Percentiles rank a stretch among this genome's conserved stretches.
These are phyloP conservation scores for Toxostoma redivivum DNA, from an alignment of 2,113 vertebrate genomes.

Conservation along the genomic window DNA sequence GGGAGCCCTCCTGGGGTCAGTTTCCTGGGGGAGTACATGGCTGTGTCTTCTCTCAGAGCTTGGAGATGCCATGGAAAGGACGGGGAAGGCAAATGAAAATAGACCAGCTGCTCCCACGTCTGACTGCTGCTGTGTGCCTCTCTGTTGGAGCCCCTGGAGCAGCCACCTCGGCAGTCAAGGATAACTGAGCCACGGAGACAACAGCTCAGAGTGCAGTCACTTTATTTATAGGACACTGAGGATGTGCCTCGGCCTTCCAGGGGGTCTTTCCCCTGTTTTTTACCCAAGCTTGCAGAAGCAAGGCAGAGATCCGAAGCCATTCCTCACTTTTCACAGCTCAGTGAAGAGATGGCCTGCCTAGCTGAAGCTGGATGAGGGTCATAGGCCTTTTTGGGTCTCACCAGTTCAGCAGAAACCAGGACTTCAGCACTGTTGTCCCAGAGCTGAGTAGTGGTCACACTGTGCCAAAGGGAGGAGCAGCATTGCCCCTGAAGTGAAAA, in stretches of 20 bases:
- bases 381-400: not conserved
- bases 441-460: not conserved
- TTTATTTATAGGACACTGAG: not conserved
- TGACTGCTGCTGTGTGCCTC: not conserved
- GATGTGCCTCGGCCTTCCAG: not conserved
- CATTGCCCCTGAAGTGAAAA: not conserved
- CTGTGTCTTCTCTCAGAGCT: not conserved
- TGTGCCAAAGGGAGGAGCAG: not conserved
- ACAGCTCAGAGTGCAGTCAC: rapidly evolving
- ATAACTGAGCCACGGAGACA: not conserved
- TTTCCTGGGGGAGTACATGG: not conserved
- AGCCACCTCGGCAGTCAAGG: not conserved
- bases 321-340: conserved; percentile 32
- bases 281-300: not conserved
- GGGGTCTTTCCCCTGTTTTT: not conserved
- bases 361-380: not conserved
- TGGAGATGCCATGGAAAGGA: not conserved
- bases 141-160: not conserved
- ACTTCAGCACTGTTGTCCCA: not conserved
- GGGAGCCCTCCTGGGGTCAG: not conserved
- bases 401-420: not conserved
- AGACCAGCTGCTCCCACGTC: not conserved
- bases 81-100: not conserved
- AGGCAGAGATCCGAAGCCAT: conserved; percentile 22
- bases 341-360: not conserved